Conservation (phyloP, 2,113 vertebrate species). For the Podocnemis expansa region DNA sequence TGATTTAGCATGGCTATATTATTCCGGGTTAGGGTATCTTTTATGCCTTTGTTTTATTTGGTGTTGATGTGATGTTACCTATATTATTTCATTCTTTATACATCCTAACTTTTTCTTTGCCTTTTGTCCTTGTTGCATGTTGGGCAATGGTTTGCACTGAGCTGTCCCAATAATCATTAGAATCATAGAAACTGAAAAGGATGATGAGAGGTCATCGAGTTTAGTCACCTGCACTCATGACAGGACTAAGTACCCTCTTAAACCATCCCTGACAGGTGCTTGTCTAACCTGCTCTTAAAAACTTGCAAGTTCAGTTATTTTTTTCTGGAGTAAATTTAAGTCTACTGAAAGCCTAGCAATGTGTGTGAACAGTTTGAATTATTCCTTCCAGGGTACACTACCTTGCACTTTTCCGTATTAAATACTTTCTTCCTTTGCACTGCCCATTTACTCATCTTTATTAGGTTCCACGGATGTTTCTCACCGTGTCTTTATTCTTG, state of each 20-base stretch:
- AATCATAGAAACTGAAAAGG: too few species aligned
- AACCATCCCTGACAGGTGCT: too few species aligned
- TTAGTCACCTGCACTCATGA: too few species aligned
- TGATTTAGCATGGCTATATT: not conserved
- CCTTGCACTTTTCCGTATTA: not conserved
- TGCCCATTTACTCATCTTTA: not conserved
- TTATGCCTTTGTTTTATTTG: not conserved
- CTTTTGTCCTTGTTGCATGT: not conserved
- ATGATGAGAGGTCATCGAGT: too few species aligned
- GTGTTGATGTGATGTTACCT: not conserved
- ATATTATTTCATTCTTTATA: not conserved
- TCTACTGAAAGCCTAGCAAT: not conserved
- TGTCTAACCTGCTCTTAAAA: too few species aligned
- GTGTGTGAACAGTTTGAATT: not conserved
- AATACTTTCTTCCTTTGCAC: not conserved
- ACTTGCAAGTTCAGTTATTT: too few species aligned
- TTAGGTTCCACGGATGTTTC: not conserved
- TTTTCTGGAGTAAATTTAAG: not conserved
- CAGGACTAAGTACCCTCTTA: too few species aligned
- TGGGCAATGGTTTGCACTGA: not conserved
- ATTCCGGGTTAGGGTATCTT: not conserved
- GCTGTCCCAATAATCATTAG: not conserved
- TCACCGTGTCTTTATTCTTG: not conserved
- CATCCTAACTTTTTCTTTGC: not conserved
- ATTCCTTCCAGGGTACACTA: not conserved